phyloP scores from a whole-genome alignment of 1,140 invertebrate species.

The Sweltsa coloradensis region DNA sequence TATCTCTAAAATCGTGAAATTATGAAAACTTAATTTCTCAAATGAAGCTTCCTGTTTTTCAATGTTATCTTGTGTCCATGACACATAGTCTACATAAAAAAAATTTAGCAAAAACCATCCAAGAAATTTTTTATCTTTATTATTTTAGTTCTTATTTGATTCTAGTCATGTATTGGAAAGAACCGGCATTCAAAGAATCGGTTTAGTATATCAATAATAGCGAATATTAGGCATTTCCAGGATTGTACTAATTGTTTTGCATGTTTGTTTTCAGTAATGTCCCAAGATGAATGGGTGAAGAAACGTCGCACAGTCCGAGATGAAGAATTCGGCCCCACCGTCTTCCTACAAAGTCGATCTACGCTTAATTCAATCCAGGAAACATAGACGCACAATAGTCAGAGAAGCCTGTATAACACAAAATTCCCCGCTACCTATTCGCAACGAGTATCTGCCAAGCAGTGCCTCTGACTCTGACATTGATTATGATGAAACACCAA shows the following conservation, averaged over 20 bases:
- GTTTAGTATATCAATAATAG: too few relatives aligned
- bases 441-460: background rate
- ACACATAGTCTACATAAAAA: too few relatives aligned
- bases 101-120: too few relatives aligned
- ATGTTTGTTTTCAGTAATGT: slow-evolving; percentile 34
- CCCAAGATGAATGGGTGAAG: slow-evolving; percentile 68
- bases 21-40: too few relatives aligned
- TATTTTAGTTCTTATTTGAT: too few relatives aligned
- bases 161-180: too few relatives aligned
- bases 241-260: background rate
- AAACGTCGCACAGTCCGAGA: slow-evolving; percentile 52
- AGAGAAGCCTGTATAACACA: background rate
- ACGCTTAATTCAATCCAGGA: slow-evolving; percentile 19
- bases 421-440: background rate
- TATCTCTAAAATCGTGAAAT: too few relatives aligned
- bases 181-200: too few relatives aligned
- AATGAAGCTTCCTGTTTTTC: too few relatives aligned
- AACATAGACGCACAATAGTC: background rate
- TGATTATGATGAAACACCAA: background rate
- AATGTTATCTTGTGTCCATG: too few relatives aligned
- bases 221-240: too few relatives aligned
- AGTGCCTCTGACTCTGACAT: background rate
- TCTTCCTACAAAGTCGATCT: slow-evolving; percentile 28
- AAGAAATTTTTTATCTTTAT: too few relatives aligned
- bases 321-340: slow-evolving; percentile 53